Evolutionary conservation across 2,797 vertebrate species (phyloP), one percentile per base, ranked within the genome.

Genomic region (Sciurus vulgaris): DNA sequence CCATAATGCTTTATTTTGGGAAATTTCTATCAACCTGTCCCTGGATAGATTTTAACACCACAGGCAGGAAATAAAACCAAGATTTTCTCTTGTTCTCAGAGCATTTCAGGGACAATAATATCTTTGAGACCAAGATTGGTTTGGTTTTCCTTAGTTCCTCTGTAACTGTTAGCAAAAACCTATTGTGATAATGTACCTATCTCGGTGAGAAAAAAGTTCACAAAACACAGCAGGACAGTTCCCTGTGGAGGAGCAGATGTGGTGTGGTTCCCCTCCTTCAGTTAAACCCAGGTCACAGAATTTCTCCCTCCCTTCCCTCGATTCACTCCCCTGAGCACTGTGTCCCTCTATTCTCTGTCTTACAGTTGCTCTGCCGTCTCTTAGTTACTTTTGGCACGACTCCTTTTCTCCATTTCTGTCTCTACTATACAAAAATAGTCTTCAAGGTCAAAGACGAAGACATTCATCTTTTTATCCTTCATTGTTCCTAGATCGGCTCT

Each of bases 11-110:
- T 94, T 97, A 96, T 95, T 94, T 93, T 22, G 61, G 86, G 84
- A 67, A 94, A 86, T 97, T 96, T 94, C 76, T 95, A 96, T 89
- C 83, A 93, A 81, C 78, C 33, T 38, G 59, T 96, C 93, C 79
- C 89, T 89, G 79, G 93, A 87, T 89, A 90, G 95, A 96, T 86
- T 95, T 91, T 84, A 96, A 96, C 49, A 91, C 70, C 72, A 65
- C 28, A 87, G 76, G 91, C 49, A 92, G 49, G 79, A 97, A 97
- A 93, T 95, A 94, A 89, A 91, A 94, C 70, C 91, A 95, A 92
- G 89, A 72, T 83, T 93, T 96, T 91, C 74, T 96, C 86, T 95
- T 94, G 49, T 96, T 96, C 86, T 84, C 59, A 86, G 83, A 96
- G 65, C 14, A 69, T 96, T 97, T 93, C 35, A 38, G 86, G 49